Evolutionary conservation across 2,113 vertebrate species (phyloP).

Genomic region (Pavo muticus): DNA sequence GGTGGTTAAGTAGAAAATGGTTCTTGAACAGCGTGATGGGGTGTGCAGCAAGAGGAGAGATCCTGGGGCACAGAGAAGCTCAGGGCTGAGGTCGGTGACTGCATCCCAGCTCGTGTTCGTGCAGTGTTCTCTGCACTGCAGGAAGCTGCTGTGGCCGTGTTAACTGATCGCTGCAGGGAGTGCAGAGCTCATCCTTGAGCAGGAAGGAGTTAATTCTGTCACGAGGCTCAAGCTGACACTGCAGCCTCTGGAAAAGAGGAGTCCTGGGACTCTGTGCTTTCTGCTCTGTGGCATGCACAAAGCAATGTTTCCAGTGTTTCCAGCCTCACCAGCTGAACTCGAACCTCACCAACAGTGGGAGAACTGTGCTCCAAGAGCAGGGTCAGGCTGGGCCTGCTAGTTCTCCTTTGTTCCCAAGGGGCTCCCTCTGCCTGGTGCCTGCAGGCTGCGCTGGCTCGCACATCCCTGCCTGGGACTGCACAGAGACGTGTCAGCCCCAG

Average conservation of each 20-base stretch:
- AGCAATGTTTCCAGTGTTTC: background rate
- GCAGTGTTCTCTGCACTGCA: fast-evolving
- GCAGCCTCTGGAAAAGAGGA: background rate
- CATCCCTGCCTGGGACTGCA: background rate
- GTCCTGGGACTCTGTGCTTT: background rate
- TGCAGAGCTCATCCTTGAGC: background rate
- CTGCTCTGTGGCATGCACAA: background rate
- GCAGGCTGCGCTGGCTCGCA: background rate
- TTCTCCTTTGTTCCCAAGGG: background rate
- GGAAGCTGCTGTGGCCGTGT: background rate
- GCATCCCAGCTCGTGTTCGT: background rate
- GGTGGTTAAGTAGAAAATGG: slow-evolving; percentile 32
- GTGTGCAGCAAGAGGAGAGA: fast-evolving
- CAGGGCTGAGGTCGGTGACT: background rate
- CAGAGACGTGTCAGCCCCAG: background rate
- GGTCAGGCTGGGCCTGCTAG: background rate
- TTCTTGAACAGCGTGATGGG: slow-evolving; percentile 48
- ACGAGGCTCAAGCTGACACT: background rate
- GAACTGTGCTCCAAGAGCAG: background rate
- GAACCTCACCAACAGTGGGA: background rate
- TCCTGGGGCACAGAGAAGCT: background rate
- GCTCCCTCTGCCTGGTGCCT: background rate
- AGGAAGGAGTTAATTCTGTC: background rate
- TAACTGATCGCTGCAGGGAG: background rate
- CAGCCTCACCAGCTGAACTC: background rate